These are phyloP conservation scores for Dipodomys ordii DNA, from an alignment of 2,113 vertebrate species.

Conservation along the genomic window DNA sequence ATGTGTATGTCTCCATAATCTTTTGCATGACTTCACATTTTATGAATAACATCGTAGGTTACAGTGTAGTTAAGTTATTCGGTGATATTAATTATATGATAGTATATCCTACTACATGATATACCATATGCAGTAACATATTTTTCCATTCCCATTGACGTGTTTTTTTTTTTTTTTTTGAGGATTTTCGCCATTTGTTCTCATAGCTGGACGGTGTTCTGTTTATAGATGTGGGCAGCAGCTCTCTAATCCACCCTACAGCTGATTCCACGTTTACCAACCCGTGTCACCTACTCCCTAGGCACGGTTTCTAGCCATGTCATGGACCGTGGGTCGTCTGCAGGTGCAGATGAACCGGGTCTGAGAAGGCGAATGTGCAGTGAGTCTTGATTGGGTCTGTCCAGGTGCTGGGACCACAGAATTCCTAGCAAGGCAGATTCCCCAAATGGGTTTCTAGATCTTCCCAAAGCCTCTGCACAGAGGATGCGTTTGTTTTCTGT, in stretches of 20 bases:
- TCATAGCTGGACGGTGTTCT: neutral
- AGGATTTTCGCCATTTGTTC: neutral
- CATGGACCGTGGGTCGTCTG: no score
- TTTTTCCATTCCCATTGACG: neutral
- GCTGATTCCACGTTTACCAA: neutral
- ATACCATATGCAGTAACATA: neutral
- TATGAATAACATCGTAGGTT: no score
- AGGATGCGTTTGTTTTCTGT: constrained; percentile 14
- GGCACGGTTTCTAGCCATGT: no score
- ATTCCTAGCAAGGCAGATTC: neutral
- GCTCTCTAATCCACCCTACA: neutral
- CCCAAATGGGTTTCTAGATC: neutral
- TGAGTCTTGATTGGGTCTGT: neutral
- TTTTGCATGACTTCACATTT: neutral
- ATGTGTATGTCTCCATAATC: neutral
- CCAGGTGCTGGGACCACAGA: neutral
- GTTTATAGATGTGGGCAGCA: neutral
- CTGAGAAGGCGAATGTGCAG: no score
- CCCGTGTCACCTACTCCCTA: no score
- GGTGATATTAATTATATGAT: no score
- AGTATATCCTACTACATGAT: neutral
- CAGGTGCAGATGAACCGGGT: no score
- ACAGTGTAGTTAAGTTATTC: no score
- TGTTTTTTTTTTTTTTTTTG: neutral
- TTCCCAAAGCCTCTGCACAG: constrained; percentile 14